These are phyloP conservation scores for Platysternon megacephalum DNA, from an alignment of 2,113 vertebrate species.

Conservation along the genomic window DNA sequence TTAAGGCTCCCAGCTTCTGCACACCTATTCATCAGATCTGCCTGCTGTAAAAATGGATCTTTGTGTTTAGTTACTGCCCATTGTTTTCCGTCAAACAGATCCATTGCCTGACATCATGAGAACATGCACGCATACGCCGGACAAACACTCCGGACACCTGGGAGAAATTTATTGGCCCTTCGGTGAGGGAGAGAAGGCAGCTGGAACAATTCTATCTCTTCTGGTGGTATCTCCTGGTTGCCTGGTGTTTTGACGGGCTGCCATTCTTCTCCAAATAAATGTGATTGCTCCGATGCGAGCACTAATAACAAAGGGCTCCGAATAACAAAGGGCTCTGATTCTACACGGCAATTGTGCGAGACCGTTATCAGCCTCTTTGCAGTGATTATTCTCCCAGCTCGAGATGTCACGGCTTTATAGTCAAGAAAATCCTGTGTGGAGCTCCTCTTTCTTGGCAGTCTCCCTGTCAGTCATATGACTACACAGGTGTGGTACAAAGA, in stretches of 20 bases:
- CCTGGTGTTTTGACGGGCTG: background rate
- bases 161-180: background rate
- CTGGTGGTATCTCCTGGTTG: background rate
- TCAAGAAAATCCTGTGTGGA: background rate
- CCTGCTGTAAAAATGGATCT: background rate
- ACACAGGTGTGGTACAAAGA: rapidly evolving
- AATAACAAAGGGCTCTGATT: background rate
- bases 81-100: background rate
- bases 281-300: rapidly evolving
- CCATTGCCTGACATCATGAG: background rate
- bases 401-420: background rate
- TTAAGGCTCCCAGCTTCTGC: background rate
- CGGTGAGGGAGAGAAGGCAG: background rate
- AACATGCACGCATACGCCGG: rapidly evolving
- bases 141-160: background rate
- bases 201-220: slow-evolving; percentile 6
- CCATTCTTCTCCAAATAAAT: background rate
- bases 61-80: background rate
- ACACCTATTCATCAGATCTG: slow-evolving; percentile 32
- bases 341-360: background rate
- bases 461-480: background rate
- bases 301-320: background rate
- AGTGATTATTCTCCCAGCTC: background rate
- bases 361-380: slow-evolving; percentile 25
- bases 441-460: background rate